Percentiles rank a stretch among this genome's conserved stretches.
phyloP scores from a whole-genome alignment of 2,888 invertebrate species.

The Sphinx pinastri region DNA sequence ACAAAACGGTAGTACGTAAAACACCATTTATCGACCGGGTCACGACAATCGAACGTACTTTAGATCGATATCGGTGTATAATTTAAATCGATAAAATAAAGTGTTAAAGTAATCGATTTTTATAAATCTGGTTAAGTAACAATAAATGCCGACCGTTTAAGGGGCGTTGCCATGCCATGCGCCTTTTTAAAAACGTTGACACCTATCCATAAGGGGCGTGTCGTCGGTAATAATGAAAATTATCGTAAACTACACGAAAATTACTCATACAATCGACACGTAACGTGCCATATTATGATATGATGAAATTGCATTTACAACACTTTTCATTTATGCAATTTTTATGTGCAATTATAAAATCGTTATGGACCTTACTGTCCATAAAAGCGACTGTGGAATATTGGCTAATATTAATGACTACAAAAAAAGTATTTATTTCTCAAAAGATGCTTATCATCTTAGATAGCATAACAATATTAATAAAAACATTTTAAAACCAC shows the following conservation, averaged over 20 bases:
- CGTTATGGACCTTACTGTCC: no score
- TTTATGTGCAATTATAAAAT: neutral
- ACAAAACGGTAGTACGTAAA: slow-evolving; percentile 38
- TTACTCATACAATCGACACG: neutral
- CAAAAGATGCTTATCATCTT: no score
- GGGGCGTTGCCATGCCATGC: slow-evolving; percentile 18
- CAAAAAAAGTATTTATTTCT: no score
- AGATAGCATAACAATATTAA: neutral
- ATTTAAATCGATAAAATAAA: slow-evolving; percentile 44
- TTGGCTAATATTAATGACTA: no score
- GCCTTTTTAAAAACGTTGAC: slow-evolving; percentile 7
- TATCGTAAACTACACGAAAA: neutral
- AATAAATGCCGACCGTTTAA: neutral
- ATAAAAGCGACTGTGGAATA: no score
- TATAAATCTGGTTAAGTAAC: slow-evolving; percentile 32
- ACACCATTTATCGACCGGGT: slow-evolving; percentile 39
- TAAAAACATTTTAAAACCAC: neutral
- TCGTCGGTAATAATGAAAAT: neutral
- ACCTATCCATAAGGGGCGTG: slow-evolving; percentile 1
- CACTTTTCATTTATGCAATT: slow-evolving; percentile 4
- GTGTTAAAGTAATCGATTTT: slow-evolving; percentile 44
- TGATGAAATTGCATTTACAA: slow-evolving; percentile 6
- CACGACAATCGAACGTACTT: slow-evolving; percentile 35
- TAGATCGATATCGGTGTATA: slow-evolving; percentile 42
- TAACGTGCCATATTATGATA: slow-evolving; percentile 12